These are phyloP conservation scores for Tamandua tetradactyla DNA, from an alignment of 2,797 vertebrate genomes.

Conservation along the genomic window DNA sequence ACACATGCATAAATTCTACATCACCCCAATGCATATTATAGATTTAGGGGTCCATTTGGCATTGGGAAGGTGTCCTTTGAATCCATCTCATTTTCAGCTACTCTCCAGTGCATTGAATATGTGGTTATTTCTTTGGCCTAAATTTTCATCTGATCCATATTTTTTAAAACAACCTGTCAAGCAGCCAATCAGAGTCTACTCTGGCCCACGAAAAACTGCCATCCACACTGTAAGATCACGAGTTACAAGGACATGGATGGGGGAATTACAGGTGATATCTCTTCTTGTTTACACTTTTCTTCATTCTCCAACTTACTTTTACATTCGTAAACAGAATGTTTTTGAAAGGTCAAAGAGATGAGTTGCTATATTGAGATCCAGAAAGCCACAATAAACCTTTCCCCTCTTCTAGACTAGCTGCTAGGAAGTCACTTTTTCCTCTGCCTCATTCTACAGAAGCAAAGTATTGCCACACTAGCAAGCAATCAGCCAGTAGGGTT, in stretches of 20 bases:
- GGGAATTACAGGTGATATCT: background rate
- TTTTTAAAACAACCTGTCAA: background rate
- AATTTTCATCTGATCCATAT: background rate
- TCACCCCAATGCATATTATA: background rate
- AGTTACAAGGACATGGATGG: background rate
- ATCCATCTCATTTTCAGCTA: background rate
- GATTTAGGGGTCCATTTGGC: background rate
- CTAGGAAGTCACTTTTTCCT: background rate
- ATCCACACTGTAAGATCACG: background rate
- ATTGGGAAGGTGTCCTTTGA: background rate
- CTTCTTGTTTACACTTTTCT: background rate
- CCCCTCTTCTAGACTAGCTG: background rate
- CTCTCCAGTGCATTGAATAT: background rate
- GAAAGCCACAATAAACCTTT: background rate
- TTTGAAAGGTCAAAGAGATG: background rate
- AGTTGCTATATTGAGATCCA: background rate
- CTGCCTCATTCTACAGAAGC: conserved; percentile 1
- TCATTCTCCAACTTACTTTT: background rate
- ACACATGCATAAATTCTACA: background rate
- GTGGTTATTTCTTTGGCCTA: background rate
- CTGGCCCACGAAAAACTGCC: background rate
- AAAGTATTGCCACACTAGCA: conserved; percentile 10
- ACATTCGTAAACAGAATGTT: conserved; percentile 8
- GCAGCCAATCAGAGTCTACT: background rate
- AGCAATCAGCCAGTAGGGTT: conserved; percentile 56